These are phyloP conservation scores for Pseudomyrmex pallidus DNA, from an alignment of 1,140 invertebrate species.

Conservation along the genomic window DNA sequence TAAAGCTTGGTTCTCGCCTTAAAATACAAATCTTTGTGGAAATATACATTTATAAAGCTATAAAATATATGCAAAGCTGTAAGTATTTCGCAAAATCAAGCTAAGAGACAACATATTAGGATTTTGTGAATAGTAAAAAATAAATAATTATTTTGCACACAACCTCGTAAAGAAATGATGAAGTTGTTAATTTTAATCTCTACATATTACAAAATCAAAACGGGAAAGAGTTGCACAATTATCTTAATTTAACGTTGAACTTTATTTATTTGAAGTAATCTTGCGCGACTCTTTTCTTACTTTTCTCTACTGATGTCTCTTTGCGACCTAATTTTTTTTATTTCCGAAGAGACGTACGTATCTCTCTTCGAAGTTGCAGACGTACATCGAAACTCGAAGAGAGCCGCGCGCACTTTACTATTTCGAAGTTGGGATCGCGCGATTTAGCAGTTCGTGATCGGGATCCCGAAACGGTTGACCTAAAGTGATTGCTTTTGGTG, in stretches of 20 bases:
- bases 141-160: neutral
- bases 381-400: constrained; percentile 1
- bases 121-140: neutral
- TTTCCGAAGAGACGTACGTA: constrained; percentile 5
- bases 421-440: constrained; percentile 43
- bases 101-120: neutral
- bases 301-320: neutral
- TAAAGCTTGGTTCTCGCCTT: neutral
- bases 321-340: neutral
- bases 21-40: neutral
- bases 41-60: neutral
- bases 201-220: too few species aligned
- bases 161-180: neutral
- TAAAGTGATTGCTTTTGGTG: constrained; percentile 65
- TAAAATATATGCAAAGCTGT: too few species aligned
- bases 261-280: neutral
- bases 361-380: neutral
- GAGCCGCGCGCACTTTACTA: constrained; percentile 23
- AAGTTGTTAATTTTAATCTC: neutral
- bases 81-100: neutral
- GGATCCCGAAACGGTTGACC: constrained; percentile 46
- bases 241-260: neutral
- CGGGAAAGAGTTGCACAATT: neutral
- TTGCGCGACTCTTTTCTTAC: neutral
- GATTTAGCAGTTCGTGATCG: constrained; percentile 62